Evolutionary conservation across 2,113 vertebrate genomes (phyloP).

Genomic region (Calonectris borealis): DNA sequence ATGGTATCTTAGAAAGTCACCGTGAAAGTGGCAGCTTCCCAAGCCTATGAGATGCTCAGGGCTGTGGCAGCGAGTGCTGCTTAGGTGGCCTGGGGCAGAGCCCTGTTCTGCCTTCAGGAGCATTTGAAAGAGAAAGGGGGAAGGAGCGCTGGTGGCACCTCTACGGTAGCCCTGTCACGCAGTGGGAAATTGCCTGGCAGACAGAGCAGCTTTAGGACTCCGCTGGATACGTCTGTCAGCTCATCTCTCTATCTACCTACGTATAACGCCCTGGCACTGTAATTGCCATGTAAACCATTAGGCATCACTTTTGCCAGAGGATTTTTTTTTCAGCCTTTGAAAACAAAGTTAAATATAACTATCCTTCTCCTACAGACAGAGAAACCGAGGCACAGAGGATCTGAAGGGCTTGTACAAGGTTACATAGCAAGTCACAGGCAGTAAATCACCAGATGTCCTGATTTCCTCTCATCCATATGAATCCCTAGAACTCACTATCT

Average conservation of each 20-base stretch:
- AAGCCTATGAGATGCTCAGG: neutral
- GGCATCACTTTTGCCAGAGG: neutral
- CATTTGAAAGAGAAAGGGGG: neutral
- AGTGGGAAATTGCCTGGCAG: neutral
- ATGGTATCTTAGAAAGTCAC: neutral
- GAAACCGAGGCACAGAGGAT: neutral
- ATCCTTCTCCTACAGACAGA: neutral
- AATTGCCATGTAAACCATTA: neutral
- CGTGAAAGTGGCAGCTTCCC: neutral
- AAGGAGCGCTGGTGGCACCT: neutral
- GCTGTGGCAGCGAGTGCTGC: neutral
- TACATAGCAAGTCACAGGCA: neutral
- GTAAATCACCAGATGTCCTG: constrained; percentile 19
- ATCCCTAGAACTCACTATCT: neutral
- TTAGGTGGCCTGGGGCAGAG: neutral
- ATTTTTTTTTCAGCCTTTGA: neutral
- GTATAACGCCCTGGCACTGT: neutral
- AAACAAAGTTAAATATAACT: neutral
- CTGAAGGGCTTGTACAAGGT: neutral
- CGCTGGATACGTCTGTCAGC: neutral
- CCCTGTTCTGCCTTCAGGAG: neutral
- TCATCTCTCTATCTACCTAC: neutral
- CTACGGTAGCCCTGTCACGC: neutral
- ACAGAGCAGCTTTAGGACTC: neutral
- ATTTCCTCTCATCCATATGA: neutral